A percentile compares a stretch with the other conserved stretches of the same genome.
Evolutionary conservation across 2,797 vertebrate species (phyloP).

Genomic region (Enteromius fasciolatus): DNA sequence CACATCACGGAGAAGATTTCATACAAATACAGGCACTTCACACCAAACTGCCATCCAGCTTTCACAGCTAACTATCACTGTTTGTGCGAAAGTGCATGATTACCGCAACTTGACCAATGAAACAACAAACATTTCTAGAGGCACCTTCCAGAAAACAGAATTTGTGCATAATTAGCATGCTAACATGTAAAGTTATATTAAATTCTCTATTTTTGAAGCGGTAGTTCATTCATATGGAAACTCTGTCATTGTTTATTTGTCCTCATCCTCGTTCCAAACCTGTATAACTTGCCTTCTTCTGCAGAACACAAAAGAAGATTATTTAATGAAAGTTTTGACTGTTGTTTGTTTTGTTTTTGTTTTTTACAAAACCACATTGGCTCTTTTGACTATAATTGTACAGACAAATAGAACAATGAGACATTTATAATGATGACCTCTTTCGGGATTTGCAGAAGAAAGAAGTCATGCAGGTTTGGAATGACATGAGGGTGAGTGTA

Average conservation of each 20-base stretch:
- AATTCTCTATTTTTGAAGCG: not conserved
- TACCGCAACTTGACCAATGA: conserved; percentile 16
- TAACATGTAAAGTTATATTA: not conserved
- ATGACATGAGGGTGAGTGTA: not conserved
- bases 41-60: not conserved
- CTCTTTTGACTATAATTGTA: not conserved
- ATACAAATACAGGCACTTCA: not conserved
- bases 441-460: not conserved
- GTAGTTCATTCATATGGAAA: not conserved
- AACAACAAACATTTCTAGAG: conserved; percentile 15
- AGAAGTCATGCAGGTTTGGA: not conserved
- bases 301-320: not conserved
- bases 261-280: not conserved
- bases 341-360: not conserved
- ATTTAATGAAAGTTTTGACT: not conserved
- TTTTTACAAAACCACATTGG: conserved; percentile 8
- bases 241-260: not conserved
- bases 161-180: not conserved
- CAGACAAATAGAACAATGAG: not conserved
- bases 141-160: not conserved
- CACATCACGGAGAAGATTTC: not conserved
- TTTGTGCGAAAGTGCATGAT: conserved; percentile 42
- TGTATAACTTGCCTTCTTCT: not conserved
- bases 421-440: not conserved
- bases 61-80: conserved; percentile 42